These are phyloP conservation scores for Ageneiosus marmoratus DNA, from an alignment of 2,113 vertebrate genomes.

Conservation along the genomic window DNA sequence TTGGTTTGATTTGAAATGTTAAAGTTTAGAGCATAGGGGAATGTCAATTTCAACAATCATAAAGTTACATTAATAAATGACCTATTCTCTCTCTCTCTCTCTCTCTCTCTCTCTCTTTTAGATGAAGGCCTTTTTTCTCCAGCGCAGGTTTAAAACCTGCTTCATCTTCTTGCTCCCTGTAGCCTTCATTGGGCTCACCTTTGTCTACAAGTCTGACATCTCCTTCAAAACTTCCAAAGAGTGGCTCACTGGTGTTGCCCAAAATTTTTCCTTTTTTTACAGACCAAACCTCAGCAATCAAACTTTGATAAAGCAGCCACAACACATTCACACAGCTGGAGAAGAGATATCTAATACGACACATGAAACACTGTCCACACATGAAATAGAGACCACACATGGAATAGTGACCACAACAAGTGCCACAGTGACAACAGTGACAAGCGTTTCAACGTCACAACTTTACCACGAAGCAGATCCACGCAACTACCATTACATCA, in stretches of 20 bases:
- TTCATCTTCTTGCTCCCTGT: constrained; percentile 28
- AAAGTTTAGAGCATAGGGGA: too few species aligned
- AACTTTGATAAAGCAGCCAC: not conserved
- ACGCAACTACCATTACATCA: constrained; percentile 68
- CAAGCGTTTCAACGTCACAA: too few species aligned
- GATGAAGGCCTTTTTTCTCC: not conserved
- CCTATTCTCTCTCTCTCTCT: not conserved
- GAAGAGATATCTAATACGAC: not conserved
- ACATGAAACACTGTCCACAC: not conserved
- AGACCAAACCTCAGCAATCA: not conserved
- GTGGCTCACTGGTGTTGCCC: not conserved
- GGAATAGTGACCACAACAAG: not conserved
- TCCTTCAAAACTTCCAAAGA: not conserved
- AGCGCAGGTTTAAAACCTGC: not conserved
- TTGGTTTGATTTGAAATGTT: too few species aligned
- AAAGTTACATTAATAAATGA: not conserved
- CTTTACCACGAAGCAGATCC: constrained; percentile 61
- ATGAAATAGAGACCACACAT: not conserved
- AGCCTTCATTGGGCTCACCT: not conserved
- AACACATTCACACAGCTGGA: not conserved
- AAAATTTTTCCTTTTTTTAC: not conserved
- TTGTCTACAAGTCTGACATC: not conserved
- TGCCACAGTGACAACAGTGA: not conserved
- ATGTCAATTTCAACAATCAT: not conserved
- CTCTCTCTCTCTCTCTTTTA: not conserved